Conservation (phyloP, 2,797 vertebrate genomes). For the Sebastes paucispinis region DNA sequence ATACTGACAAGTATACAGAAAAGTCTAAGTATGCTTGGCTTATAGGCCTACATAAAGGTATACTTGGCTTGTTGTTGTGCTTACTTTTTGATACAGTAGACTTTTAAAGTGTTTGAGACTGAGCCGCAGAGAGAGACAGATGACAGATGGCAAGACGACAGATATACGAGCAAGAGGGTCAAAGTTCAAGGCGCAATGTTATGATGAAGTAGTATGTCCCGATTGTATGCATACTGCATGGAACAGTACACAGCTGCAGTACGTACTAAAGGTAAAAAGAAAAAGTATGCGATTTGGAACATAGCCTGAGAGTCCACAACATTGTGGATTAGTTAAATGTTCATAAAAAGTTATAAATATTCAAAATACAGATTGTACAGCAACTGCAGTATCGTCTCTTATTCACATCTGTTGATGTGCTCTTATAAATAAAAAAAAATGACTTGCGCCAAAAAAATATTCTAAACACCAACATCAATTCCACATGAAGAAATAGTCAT, state of each 20-base stretch:
- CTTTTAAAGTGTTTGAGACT: no score
- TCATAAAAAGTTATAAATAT: not conserved
- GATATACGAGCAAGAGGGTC: not conserved
- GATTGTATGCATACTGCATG: not conserved
- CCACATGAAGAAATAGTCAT: not conserved
- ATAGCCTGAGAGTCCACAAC: not conserved
- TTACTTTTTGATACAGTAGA: no score
- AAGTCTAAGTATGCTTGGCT: no score
- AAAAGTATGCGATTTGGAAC: no score
- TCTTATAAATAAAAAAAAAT: not conserved
- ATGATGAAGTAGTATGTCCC: not conserved
- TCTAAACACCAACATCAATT: not conserved
- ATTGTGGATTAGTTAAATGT: not conserved
- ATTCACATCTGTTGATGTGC: not conserved
- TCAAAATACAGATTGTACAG: not conserved
- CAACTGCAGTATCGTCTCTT: not conserved
- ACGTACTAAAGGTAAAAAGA: not conserved
- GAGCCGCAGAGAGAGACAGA: no score
- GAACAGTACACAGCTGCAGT: not conserved
- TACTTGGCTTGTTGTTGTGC: no score
- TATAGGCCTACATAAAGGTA: no score
- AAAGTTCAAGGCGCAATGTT: not conserved
- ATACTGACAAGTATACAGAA: no score
- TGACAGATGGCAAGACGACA: not conserved
- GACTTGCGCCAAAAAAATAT: not conserved